Evolutionary conservation across 2,113 vertebrate species (phyloP).

Genomic region (Regulus satrapa): DNA sequence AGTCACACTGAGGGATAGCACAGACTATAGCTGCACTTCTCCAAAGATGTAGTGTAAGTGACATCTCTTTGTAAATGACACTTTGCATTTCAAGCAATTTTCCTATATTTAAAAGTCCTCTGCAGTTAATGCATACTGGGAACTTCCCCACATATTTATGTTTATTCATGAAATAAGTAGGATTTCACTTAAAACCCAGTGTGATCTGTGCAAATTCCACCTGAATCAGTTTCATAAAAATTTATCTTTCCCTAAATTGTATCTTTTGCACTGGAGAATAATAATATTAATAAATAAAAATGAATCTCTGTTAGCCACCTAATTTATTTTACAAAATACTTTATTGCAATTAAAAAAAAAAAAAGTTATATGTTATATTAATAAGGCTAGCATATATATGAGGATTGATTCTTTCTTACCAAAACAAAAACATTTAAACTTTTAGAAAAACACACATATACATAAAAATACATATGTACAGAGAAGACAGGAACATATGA

Average conservation of each 20-base stretch:
- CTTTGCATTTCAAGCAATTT: conserved; percentile 55
- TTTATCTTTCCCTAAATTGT: background rate
- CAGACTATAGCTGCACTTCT: background rate
- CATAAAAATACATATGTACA: background rate
- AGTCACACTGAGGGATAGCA: conserved; percentile 18
- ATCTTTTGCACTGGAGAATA: background rate
- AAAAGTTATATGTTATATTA: no score
- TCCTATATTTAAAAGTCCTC: conserved; percentile 62
- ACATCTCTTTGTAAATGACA: conserved; percentile 62
- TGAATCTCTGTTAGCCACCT: background rate
- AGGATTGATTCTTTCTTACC: background rate
- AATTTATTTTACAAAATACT: background rate
- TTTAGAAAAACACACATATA: fast-evolving
- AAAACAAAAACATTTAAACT: background rate
- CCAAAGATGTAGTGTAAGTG: background rate
- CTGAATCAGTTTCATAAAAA: background rate
- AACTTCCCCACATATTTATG: background rate
- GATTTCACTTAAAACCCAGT: background rate
- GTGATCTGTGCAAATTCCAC: background rate
- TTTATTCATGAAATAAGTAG: background rate
- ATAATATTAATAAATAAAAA: background rate
- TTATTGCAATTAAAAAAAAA: background rate
- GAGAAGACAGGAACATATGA: background rate
- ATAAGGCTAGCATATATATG: background rate
- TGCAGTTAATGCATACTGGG: conserved; percentile 64